phyloP scores from a whole-genome alignment of 2,113 vertebrate species.

The Corvus cornix region DNA sequence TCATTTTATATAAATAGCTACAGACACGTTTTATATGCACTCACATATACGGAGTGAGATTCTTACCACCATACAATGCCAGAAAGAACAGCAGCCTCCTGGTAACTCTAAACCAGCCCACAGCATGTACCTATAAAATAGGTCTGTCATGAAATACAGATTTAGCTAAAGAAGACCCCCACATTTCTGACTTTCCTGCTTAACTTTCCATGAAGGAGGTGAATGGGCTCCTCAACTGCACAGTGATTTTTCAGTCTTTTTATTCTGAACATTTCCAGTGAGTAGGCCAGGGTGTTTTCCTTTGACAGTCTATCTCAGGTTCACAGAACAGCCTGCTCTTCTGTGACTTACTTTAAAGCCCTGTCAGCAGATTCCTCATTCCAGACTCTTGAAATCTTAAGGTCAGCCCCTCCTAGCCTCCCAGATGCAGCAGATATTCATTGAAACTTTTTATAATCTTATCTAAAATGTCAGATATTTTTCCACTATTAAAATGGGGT shows the following conservation, averaged over 20 bases:
- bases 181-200: neutral
- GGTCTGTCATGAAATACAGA: neutral
- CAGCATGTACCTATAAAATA: neutral
- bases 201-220: neutral
- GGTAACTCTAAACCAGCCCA: neutral
- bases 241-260: neutral
- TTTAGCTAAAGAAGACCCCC: neutral
- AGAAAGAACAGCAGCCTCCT: neutral
- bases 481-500: neutral
- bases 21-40: neutral
- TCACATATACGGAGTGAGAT: neutral
- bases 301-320: neutral
- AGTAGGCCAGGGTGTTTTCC: neutral
- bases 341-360: neutral
- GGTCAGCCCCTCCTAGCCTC: neutral
- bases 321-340: neutral
- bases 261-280: neutral
- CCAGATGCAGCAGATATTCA: neutral
- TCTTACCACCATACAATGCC: neutral
- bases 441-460: neutral
- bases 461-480: neutral
- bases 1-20: slow-evolving; percentile 13
- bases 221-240: neutral
- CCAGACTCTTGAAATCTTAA: neutral
- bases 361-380: neutral